Conservation (phyloP, 2,888 invertebrate species). For the Trichogramma evanescens region DNA sequence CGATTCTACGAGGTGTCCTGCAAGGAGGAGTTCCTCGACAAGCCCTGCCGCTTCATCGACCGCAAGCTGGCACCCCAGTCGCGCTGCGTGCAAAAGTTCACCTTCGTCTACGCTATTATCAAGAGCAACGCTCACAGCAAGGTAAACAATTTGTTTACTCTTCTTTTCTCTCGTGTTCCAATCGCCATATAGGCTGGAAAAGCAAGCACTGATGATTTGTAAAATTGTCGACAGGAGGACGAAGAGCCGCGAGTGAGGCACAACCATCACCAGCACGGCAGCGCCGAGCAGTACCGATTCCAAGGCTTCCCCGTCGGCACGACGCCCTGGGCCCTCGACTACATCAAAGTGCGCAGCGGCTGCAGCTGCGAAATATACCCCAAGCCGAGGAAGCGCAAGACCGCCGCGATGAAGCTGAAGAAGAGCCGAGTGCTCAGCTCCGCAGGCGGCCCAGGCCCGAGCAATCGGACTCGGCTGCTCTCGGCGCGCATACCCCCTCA, state of each 20-base stretch:
- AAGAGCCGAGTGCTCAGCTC: constrained; percentile 25
- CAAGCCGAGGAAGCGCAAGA: constrained; percentile 50
- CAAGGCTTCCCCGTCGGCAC: constrained; percentile 48
- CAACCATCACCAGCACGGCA: constrained; percentile 37
- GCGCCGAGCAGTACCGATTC: constrained; percentile 37
- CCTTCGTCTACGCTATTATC: constrained; percentile 77
- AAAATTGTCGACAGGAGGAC: constrained; percentile 34
- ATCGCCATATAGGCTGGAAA: background rate
- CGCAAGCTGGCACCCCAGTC: constrained; percentile 62
- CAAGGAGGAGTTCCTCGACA: constrained; percentile 60
- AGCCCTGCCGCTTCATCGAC: constrained; percentile 71
- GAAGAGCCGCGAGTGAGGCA: constrained; percentile 39
- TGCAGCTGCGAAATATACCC: constrained; percentile 75
- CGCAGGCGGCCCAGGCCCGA: too few species aligned
- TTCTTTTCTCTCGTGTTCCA: background rate
- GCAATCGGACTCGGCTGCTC: too few species aligned
- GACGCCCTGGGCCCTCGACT: constrained; percentile 68
- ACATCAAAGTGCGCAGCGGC: constrained; percentile 74
- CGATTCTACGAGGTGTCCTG: constrained; percentile 77
- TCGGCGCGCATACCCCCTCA: too few species aligned
- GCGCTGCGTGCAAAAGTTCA: constrained; percentile 76
- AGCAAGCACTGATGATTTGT: background rate
- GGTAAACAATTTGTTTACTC: constrained; percentile 25
- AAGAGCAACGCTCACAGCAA: constrained; percentile 55
- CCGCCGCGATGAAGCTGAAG: constrained; percentile 31